Base-by-base conservation (phyloP, 1,140 invertebrate species). In the Temnothorax curvispinosus region DNA sequence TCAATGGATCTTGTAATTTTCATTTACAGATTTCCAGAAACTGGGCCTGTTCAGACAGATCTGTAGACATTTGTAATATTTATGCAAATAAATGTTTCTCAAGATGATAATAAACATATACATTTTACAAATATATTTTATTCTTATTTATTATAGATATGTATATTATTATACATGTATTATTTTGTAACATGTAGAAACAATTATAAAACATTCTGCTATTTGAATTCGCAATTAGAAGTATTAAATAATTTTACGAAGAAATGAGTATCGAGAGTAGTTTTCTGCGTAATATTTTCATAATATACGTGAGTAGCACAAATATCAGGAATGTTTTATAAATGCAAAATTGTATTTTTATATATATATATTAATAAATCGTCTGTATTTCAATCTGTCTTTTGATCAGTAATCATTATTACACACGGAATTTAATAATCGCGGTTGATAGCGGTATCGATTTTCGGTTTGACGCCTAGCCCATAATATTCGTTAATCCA, bases 11-110 rank as follows among this genome's bases (percentile, higher is more conserved):
- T 78, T 65, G 32, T 15, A 47, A 47, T 78, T 84, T 85, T 67
- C 62, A 85, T 90, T 93, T 92, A 0, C 77, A 95, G 92, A 94
- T 96, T 32, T 88, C 94, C 3, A 94, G 94, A 80, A 96, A 96
- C 92, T 96, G 96, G 96, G 93, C 95, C 3, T 93, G 44, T 64
- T 47, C 11, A 62, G 54, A 82, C 15, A 27, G 35, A 41, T 5
- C 0, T 41, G 6, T n/a, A 50, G 47, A 21, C 13, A n/a, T 32
- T 38, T 50, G 32, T 78, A 65, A 50, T 47, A 11, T 50, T 62
- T 18, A 62, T 32, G 0, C 4, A 18, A 52, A 41, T 72, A 47
- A 77, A 32, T 11, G 11, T 77, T 62, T 18, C 5, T 54, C 11
- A 41, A 5, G 9, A 65, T 4, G 4, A 74, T 4, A 75, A 75